Evolutionary conservation across 2,113 vertebrate species (phyloP), one percentile per base, ranked within the genome.

Genomic region (Salvelinus alpinus): DNA sequence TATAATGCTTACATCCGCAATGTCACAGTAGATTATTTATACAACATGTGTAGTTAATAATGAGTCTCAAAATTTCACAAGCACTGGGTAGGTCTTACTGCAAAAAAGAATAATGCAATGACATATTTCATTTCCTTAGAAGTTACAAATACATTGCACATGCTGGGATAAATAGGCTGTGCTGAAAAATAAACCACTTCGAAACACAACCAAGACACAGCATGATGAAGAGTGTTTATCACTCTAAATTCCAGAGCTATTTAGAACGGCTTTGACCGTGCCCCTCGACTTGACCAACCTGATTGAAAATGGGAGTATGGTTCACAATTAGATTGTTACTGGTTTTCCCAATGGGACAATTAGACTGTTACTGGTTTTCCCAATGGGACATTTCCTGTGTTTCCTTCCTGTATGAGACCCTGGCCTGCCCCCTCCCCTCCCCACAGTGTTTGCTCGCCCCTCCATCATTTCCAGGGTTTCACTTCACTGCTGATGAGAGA

Each of bases 281-380:
- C 14, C 38, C 72, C 72, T 85, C 82, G 78, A 81, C 80, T 80
- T 85, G 87, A 82, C 91, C 91, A 90, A 87, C 89, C 90, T 87
- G 84, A 82, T 86, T 86, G 88, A 85, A 86, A 89, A 86, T 87
- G 87, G 84, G 79, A 80, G 78, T 75, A 82, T 76, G 72, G 80
- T 84, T 85, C 86, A 90, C 80, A 86, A 89, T 91, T 82, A 81
- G 38, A 73, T 80, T 27, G 84, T 85, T 86, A 80, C 88, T 92
- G 84, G 80, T 88, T 89, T 88, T 86, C 85, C 86, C 34, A 72
- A 86, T 85, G 78, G 86, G 84, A 90, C 80, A 86, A 89, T 91
- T 82, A 81, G 38, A 73, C 80, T 27, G 83, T 85, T 86, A 80
- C 88, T 91, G 84, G 80, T 88, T 89, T 88, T 86, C 84, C 48